Conservation (phyloP, 1,140 invertebrate genomes). For the Brachionus plicatilis region DNA sequence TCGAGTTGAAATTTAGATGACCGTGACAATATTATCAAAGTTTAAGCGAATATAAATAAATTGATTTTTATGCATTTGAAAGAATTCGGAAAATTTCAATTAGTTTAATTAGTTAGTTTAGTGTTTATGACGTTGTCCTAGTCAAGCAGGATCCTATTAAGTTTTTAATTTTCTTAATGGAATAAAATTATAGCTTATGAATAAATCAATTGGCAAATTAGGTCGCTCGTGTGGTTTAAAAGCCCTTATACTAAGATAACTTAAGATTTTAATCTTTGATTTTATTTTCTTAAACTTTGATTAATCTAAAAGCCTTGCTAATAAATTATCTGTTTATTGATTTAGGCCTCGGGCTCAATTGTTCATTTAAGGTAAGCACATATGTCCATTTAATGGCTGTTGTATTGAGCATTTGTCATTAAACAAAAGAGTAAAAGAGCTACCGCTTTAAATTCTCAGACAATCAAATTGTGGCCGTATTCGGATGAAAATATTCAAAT, state of each 20-base stretch:
- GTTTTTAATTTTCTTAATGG: constrained; percentile 35
- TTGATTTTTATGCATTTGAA: constrained; percentile 17
- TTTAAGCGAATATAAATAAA: neutral
- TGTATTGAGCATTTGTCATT: neutral
- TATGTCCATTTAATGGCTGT: neutral
- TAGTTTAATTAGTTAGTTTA: constrained; percentile 18
- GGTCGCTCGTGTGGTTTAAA: neutral
- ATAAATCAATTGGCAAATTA: neutral
- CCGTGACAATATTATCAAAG: constrained; percentile 25
- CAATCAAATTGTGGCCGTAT: neutral
- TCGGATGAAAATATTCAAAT: neutral
- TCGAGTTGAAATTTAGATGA: constrained; percentile 5
- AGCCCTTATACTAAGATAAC: neutral
- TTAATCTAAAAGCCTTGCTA: neutral
- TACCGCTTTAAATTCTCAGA: constrained; percentile 16
- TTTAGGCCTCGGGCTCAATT: neutral
- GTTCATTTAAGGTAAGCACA: neutral
- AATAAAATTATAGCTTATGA: constrained; percentile 1
- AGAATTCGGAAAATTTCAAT: constrained; percentile 28
- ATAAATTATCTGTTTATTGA: neutral
- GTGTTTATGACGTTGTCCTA: neutral
- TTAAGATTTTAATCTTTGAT: constrained; percentile 2
- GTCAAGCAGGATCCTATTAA: neutral
- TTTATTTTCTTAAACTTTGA: constrained; percentile 2
- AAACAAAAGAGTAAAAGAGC: neutral